Evolutionary conservation across 2,113 vertebrate species (phyloP).

Genomic region (Grammomys dolichurus): DNA sequence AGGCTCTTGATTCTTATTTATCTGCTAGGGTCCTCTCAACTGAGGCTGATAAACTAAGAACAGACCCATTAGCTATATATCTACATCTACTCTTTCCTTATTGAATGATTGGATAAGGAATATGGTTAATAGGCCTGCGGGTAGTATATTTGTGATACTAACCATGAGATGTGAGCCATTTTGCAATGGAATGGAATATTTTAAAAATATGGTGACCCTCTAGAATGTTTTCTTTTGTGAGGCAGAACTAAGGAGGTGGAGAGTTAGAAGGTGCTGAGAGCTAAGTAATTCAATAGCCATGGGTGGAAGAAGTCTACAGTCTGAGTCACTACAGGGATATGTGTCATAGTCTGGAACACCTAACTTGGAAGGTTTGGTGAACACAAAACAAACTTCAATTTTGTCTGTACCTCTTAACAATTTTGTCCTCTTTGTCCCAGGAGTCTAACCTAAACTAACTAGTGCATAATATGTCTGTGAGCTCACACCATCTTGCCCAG

Average conservation of each 20-base stretch:
- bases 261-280: background rate
- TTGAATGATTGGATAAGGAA: background rate
- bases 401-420: background rate
- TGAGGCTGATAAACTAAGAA: background rate
- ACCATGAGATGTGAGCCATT: background rate
- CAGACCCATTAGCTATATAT: no score
- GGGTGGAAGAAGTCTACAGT: background rate
- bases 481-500: background rate
- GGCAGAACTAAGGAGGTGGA: background rate
- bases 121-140: no score
- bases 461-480: background rate
- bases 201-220: background rate
- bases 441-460: background rate
- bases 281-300: background rate
- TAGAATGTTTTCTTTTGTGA: background rate
- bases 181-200: background rate
- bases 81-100: background rate
- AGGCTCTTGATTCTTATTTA: background rate
- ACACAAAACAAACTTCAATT: background rate
- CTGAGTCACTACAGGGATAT: background rate
- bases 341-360: background rate
- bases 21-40: background rate
- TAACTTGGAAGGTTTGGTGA: background rate
- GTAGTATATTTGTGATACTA: background rate
- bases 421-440: background rate